Evolutionary conservation across 2,888 invertebrate genomes (phyloP).

Genomic region (Agriopis aurantiaria): DNA sequence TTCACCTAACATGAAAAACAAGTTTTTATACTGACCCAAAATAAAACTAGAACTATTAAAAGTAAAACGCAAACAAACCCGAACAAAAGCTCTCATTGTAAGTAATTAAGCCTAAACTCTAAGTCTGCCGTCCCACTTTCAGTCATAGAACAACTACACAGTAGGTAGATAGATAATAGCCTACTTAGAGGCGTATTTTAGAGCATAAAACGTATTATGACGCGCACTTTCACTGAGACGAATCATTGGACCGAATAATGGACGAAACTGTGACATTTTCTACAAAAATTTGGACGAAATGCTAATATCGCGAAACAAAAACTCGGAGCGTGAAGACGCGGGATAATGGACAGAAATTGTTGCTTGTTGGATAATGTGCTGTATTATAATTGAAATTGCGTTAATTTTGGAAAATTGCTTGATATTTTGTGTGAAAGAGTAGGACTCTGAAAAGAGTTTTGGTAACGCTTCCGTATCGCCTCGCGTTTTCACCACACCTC

Average conservation of each 20-base stretch:
- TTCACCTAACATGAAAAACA: neutral
- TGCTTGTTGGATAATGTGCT: neutral
- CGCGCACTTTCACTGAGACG: constrained; percentile 60
- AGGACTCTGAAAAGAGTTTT: neutral
- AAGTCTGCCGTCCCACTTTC: constrained; percentile 36
- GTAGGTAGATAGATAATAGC: constrained; percentile 9
- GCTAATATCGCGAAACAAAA: constrained; percentile 50
- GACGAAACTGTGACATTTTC: constrained; percentile 62
- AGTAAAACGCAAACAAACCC: constrained; percentile 34
- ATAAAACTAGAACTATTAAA: constrained; percentile 27
- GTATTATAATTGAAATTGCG: neutral
- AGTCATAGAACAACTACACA: neutral
- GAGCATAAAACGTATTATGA: constrained; percentile 51
- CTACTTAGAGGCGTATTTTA: constrained; percentile 39
- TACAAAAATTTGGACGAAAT: constrained; percentile 60
- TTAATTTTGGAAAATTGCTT: neutral
- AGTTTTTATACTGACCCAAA: constrained; percentile 17
- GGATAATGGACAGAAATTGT: constrained; percentile 23
- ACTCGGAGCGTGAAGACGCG: constrained; percentile 43
- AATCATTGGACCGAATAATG: constrained; percentile 62
- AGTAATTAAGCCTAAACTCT: constrained; percentile 23
- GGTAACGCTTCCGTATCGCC: neutral
- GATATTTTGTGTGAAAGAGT: neutral
- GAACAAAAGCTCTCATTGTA: constrained; percentile 26
- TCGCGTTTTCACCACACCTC: too few species aligned